These are phyloP conservation scores for Silurus meridionalis DNA, from an alignment of 2,113 vertebrate genomes.

Conservation along the genomic window DNA sequence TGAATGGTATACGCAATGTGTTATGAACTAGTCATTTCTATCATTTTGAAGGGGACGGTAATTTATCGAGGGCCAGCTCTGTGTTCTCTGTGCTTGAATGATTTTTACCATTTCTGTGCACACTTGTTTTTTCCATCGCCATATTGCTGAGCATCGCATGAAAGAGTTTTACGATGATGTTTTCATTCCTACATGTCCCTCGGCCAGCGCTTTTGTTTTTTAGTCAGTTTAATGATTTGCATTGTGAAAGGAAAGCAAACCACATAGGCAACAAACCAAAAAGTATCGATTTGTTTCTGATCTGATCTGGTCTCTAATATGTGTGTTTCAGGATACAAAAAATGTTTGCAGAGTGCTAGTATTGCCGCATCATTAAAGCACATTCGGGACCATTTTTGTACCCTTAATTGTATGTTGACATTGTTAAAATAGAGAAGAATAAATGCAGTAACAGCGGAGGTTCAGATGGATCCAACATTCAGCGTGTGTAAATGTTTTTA, in stretches of 20 bases:
- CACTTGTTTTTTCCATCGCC: background rate
- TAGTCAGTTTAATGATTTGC: background rate
- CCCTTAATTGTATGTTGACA: background rate
- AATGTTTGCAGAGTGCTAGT: background rate
- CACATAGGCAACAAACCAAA: background rate
- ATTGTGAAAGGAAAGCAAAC: background rate
- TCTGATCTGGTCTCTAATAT: background rate
- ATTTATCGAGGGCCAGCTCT: background rate
- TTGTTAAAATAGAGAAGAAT: background rate
- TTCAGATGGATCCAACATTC: background rate
- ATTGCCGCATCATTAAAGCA: background rate
- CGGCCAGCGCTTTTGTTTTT: background rate
- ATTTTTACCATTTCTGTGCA: background rate
- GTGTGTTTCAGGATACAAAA: background rate
- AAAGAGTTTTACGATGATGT: background rate
- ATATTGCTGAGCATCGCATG: background rate
- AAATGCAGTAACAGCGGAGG: background rate
- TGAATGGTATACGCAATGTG: background rate
- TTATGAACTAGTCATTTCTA: background rate
- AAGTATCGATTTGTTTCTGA: background rate
- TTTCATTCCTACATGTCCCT: background rate
- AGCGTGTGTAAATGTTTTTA: constrained; percentile 9
- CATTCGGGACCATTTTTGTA: background rate
- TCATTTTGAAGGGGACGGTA: background rate
- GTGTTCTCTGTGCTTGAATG: background rate